phyloP scores from a whole-genome alignment of 2,113 vertebrate genomes.

The Calyptomena viridis region DNA sequence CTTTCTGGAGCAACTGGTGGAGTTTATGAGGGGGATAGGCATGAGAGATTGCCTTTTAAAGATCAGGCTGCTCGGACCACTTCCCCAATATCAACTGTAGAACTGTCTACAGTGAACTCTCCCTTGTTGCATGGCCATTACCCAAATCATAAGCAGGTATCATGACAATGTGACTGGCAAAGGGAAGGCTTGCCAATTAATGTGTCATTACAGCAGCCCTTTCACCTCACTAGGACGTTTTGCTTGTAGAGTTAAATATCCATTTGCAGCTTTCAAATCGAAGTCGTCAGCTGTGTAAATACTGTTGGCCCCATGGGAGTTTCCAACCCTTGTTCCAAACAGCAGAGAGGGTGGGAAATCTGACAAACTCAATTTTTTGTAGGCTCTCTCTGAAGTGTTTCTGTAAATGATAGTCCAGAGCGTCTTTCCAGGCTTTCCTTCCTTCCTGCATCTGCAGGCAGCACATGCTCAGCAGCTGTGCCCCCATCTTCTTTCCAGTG shows the following conservation, averaged over 20 bases:
- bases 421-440: neutral
- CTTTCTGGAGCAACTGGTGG: neutral
- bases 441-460: neutral
- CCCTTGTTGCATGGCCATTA: neutral
- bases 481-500: neutral
- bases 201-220: neutral
- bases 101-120: neutral
- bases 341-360: neutral
- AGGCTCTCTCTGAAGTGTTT: neutral
- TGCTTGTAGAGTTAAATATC: neutral
- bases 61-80: neutral
- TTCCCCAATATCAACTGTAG: neutral
- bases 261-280: slow-evolving; percentile 3
- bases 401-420: neutral
- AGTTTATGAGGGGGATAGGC: neutral
- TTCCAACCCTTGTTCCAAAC: neutral
- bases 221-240: neutral
- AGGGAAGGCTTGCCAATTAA: neutral
- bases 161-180: neutral
- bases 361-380: neutral
- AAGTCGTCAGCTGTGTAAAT: slow-evolving; percentile 8
- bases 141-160: neutral
- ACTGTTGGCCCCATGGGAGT: neutral
- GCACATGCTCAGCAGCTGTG: slow-evolving; percentile 1
- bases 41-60: neutral